Evolutionary conservation across 2,888 invertebrate genomes (phyloP).

Genomic region (Zaprionus lineosus): DNA sequence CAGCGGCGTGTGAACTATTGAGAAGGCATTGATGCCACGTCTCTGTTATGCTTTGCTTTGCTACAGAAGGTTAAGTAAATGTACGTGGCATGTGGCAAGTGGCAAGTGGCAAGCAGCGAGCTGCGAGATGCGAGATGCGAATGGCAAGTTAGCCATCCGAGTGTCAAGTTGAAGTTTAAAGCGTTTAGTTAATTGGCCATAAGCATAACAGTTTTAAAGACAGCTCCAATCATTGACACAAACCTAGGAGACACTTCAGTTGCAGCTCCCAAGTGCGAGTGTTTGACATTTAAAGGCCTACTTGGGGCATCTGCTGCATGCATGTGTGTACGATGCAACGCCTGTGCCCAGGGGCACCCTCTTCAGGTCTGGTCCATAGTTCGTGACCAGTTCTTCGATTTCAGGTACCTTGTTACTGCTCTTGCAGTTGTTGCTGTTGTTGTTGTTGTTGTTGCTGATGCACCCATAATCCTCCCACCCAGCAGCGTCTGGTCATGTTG

Average conservation of each 20-base stretch:
- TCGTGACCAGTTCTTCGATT: conserved; percentile 44
- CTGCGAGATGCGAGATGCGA: no score
- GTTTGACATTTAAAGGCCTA: conserved; percentile 63
- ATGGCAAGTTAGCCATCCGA: conserved; percentile 21
- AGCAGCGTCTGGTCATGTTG: conserved; percentile 1
- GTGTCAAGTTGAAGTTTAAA: conserved; percentile 80
- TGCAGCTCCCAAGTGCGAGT: conserved; percentile 31
- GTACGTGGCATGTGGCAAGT: conserved; percentile 19
- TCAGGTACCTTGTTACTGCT: conserved; percentile 1
- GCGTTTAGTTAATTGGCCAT: conserved; percentile 48
- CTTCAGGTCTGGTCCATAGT: conserved; percentile 9
- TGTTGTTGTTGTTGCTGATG: no score
- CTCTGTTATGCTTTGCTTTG: not conserved
- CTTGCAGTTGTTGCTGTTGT: conserved; percentile 11
- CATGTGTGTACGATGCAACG: conserved; percentile 31
- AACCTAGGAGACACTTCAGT: not conserved
- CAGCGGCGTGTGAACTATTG: conserved; percentile 58
- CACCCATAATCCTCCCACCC: conserved; percentile 7
- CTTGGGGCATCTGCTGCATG: conserved; percentile 38
- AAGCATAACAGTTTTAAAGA: conserved; percentile 32
- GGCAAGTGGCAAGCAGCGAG: conserved; percentile 17
- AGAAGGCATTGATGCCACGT: conserved; percentile 13
- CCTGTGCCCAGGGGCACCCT: conserved; percentile 33
- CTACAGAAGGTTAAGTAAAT: conserved; percentile 63
- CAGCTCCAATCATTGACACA: conserved; percentile 19